Base-by-base conservation (phyloP, 2,797 vertebrate genomes). In the Sandelia bainsii region DNA sequence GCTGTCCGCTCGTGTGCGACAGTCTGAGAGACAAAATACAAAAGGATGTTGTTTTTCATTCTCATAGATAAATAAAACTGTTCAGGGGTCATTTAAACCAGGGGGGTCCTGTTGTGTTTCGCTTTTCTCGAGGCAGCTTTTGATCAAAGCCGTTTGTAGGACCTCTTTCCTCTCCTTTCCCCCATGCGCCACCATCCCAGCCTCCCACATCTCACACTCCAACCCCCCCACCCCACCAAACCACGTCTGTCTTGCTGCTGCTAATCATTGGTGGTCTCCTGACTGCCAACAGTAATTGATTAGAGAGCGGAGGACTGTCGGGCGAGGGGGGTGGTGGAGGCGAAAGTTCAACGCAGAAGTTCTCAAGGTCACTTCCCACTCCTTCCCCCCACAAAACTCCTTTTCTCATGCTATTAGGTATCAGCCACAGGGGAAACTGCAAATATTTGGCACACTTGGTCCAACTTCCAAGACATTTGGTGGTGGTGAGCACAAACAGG, bases 231-330 rank as follows among this genome's bases (percentile, higher is more conserved):
- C 32, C 32, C 3, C 27, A 76, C 85, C 65, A 53, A 88, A 87
- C 85, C 87, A 79, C 34, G 82, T 88, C 87, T 86, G 87, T 85
- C 83, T 86, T 82, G 75, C 90, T 91, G 89, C 82, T 87, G 87
- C 88, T 91, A 90, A 91, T 93, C 93, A 91, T 84, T 93, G 94
- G 94, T 95, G 94, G 94, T 94, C 93, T 92, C 86, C 89, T 92
- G 89, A 91, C 91, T 91, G 89, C 92, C 91, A 93, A 93, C 86
- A 82, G 86, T 94, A 94, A 95, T 94, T 95, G 93, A 94, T 94
- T 94, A 92, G 92, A 81, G 92, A 92, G 85, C 82, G 72, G 62
- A 87, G 88, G 81, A 70, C 87, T 82, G 75, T 87, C 45, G 81
- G 12, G 50, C 51, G 54, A 66, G 71, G 22, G 10, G 80, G 83